Evolutionary conservation across 2,797 vertebrate species (phyloP), one percentile per base, ranked within the genome.

Genomic region (Tinamus major): DNA sequence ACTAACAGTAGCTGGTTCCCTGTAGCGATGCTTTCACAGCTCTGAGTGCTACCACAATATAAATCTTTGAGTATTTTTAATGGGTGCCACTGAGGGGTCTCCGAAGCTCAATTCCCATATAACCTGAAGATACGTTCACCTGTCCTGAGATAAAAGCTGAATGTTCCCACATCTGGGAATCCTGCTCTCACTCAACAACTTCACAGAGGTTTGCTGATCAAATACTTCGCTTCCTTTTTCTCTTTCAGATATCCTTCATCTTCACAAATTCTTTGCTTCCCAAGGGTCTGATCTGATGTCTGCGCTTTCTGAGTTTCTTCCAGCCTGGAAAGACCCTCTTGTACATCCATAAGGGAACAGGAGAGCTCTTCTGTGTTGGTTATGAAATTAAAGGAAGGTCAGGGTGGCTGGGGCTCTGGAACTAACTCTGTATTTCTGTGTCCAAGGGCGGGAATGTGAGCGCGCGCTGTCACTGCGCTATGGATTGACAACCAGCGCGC

Each of bases 131-230:
- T 59, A 64, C 72, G 48, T 90, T 92, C 63, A 88, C 46, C 48
- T 62, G 71, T 91, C 68, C 74, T 5, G 13, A 77, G 75, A 84
- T 91, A 79, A 90, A 79, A 95, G 78, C 15, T 79, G 26, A 77
- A 49, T 1, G 3, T 35, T 37, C 49, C 10, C 10, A 82, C 37
- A 62, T 86, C 75, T 79, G 65, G 63, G 68, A 63, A 70, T 67
- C 61, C 56, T 86, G 42, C 29, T 92, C 19, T 84, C 65, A 74
- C 75, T 51, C 67, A 27, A 58, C 7, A 82, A 44, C 65, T 85
- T 90, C 84, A 90, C 80, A 85, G 61, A 80, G 79, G 27, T 67
- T 71, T 79, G 37, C 67, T 70, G 71, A 94, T 96, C 83, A 94
- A 94, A 85, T 62, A 74, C 64, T 91, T 91, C 85, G 24, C 39